These are phyloP conservation scores for Lepus europaeus DNA, from an alignment of 2,113 vertebrate species.

Conservation along the genomic window DNA sequence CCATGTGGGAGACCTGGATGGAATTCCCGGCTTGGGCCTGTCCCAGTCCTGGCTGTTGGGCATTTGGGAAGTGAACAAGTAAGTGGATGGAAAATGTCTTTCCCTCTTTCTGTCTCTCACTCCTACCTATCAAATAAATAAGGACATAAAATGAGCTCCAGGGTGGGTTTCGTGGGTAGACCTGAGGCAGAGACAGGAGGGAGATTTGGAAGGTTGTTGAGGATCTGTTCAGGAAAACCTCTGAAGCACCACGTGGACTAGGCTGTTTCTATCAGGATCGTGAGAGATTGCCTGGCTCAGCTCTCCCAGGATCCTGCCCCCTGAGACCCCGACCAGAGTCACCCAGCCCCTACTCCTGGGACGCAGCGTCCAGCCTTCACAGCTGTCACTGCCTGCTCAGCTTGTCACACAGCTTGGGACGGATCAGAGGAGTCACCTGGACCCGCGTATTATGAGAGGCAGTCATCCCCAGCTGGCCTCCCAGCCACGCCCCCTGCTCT, in stretches of 20 bases:
- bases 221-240: neutral
- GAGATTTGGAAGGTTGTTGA: too few species aligned
- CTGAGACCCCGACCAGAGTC: slow-evolving; percentile 11
- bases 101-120: too few species aligned
- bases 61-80: too few species aligned
- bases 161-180: slow-evolving; percentile 62
- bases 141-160: too few species aligned
- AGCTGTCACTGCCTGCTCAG: slow-evolving; percentile 65
- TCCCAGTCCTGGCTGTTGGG: too few species aligned
- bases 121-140: too few species aligned
- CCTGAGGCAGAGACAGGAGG: slow-evolving; percentile 71
- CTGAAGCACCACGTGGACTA: neutral
- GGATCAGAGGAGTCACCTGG: slow-evolving; percentile 71
- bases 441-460: slow-evolving; percentile 72
- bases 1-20: too few species aligned
- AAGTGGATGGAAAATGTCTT: too few species aligned
- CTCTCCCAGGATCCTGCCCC: slow-evolving; percentile 87
- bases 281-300: slow-evolving; percentile 83
- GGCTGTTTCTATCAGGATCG: slow-evolving; percentile 83
- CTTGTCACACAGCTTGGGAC: slow-evolving; percentile 73
- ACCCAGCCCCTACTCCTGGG: rapidly evolving
- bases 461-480: slow-evolving; percentile 18
- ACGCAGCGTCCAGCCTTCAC: neutral
- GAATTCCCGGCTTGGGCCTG: too few species aligned
- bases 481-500: slow-evolving; percentile 64